Percentiles rank a stretch among this genome's conserved stretches.
These are phyloP conservation scores for Keiferia lycopersicella DNA, from an alignment of 2,888 invertebrate genomes.

Conservation along the genomic window DNA sequence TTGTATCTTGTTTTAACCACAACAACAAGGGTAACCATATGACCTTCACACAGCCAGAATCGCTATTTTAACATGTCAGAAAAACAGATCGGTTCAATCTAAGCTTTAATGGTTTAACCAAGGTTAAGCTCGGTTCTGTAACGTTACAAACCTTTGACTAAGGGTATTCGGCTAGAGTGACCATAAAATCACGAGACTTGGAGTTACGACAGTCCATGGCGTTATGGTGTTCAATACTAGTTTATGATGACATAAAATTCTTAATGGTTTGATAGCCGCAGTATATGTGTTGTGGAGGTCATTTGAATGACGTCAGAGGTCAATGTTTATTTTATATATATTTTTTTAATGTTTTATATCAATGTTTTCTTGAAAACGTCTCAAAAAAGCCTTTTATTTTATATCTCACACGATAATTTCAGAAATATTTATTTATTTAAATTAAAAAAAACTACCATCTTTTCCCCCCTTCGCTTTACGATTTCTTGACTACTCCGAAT, in stretches of 20 bases:
- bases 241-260: slow-evolving; percentile 21
- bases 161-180: slow-evolving; percentile 35
- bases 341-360: neutral
- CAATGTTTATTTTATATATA: neutral
- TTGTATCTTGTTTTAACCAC: too few relatives aligned
- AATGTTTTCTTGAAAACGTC: too few relatives aligned
- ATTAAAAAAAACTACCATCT: too few relatives aligned
- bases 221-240: slow-evolving; percentile 23
- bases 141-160: slow-evolving; percentile 2
- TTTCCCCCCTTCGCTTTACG: too few relatives aligned
- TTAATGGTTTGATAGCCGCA: slow-evolving; percentile 10
- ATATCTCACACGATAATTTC: too few relatives aligned
- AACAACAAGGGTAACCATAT: too few relatives aligned
- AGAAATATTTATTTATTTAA: too few relatives aligned
- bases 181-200: slow-evolving; percentile 38
- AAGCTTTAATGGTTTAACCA: neutral
- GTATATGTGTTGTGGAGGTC: slow-evolving; percentile 9
- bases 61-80: too few relatives aligned
- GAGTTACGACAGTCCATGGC: slow-evolving; percentile 9
- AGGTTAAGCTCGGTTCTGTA: neutral
- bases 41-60: too few relatives aligned
- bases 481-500: too few relatives aligned
- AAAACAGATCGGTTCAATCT: neutral
- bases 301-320: slow-evolving; percentile 10
- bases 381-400: too few relatives aligned